A percentile compares a stretch with the other conserved stretches of the same genome.
phyloP scores from a whole-genome alignment of 1,140 invertebrate species.

The Drosophila prosaltans region DNA sequence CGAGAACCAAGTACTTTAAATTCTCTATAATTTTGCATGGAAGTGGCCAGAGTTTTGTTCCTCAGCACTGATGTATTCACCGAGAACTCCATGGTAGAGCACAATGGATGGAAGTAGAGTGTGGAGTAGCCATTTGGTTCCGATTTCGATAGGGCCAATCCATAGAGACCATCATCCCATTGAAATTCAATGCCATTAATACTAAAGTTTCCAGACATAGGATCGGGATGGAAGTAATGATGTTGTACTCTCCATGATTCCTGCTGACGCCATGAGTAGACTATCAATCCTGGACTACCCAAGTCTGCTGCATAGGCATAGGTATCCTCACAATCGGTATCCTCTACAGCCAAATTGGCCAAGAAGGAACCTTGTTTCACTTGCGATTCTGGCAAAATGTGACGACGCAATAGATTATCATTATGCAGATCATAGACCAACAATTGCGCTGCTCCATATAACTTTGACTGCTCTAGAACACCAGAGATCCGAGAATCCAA shows the following conservation, averaged over 20 bases:
- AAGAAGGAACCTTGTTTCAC: slow-evolving; percentile 88
- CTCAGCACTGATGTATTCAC: slow-evolving; percentile 87
- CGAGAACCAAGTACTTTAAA: slow-evolving; percentile 88
- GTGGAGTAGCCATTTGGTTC: slow-evolving; percentile 87
- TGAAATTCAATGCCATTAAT: slow-evolving; percentile 89
- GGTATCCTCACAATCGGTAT: slow-evolving; percentile 87
- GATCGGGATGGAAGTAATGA: slow-evolving; percentile 89
- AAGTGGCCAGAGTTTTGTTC: slow-evolving; percentile 84
- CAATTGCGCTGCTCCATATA: slow-evolving; percentile 85
- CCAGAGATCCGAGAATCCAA: slow-evolving; percentile 89
- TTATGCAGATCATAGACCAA: slow-evolving; percentile 89
- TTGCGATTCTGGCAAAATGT: slow-evolving; percentile 86
- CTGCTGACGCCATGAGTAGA: slow-evolving; percentile 88
- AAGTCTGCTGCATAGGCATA: slow-evolving; percentile 88
- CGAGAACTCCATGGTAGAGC: slow-evolving; percentile 89
- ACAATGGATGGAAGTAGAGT: slow-evolving; percentile 90
- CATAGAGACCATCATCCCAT: slow-evolving; percentile 90
- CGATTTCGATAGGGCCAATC: slow-evolving; percentile 87
- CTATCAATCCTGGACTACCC: slow-evolving; percentile 86
- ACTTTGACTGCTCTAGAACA: slow-evolving; percentile 85
- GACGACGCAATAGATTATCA: slow-evolving; percentile 87
- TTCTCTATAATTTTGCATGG: slow-evolving; percentile 85
- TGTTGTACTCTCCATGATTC: slow-evolving; percentile 89
- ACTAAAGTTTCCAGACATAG: slow-evolving; percentile 87
- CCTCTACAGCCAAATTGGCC: slow-evolving; percentile 90